Base-by-base conservation (phyloP, 2,888 invertebrate genomes). In the Schrankia costaestrigalis region DNA sequence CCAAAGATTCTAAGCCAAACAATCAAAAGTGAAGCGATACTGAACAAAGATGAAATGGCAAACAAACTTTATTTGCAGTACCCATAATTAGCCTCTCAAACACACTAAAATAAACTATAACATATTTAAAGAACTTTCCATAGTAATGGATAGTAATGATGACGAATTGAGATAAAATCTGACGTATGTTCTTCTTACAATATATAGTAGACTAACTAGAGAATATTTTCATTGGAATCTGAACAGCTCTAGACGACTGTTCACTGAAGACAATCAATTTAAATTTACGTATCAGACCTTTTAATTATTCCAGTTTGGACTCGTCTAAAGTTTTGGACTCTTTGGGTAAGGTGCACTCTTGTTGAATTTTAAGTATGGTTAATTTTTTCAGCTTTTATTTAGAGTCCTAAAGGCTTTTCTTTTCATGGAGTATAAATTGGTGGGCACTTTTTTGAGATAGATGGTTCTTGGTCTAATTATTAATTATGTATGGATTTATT, bases 311-410 rank as follows among this genome's bases (percentile, higher is more conserved):
- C 3, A 8, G 22, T 22, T 30, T 12, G 13, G 10, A 21, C 3
- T 37, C 35, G 13, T 26, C 14, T 12, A 52, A 29, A 6, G 12
- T 31, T 26, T 38, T 29, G 40, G 40, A 55, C 24, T 15, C 2
- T 11, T 38, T 53, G 37, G 54, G 57, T 54, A 56, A 54, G 54
- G 46, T 53, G 49, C 42, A 56, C 48, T n/a, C n/a, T n/a, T n/a
- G n/a, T n/a, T n/a, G n/a, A n/a, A n/a, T n/a, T n/a, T n/a, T n/a
- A n/a, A n/a, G n/a, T n/a, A n/a, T n/a, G n/a, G n/a, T n/a, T n/a
- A n/a, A n/a, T n/a, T n/a, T n/a, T n/a, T n/a, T n/a, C n/a, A n/a
- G n/a, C n/a, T n/a, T n/a, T n/a, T n/a, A n/a, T n/a, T n/a, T n/a
- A n/a, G n/a, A n/a, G n/a, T n/a, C n/a, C n/a, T n/a, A n/a, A n/a